Evolutionary conservation across 2,888 invertebrate genomes (phyloP), one percentile per base, ranked within the genome.

Genomic region (Minunthozetes semirufus): DNA sequence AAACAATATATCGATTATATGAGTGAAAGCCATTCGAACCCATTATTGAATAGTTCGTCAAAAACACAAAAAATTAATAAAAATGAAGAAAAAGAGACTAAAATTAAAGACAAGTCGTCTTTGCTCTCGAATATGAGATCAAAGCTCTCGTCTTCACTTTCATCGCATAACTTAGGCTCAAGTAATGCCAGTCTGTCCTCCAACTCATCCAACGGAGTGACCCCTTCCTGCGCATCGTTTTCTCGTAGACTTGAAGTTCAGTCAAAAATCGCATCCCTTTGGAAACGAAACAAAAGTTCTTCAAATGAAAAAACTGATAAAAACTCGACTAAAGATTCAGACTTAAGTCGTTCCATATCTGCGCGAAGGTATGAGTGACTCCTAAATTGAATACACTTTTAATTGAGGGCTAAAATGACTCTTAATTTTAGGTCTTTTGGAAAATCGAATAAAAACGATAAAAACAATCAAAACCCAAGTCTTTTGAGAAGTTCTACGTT

Each of bases 261-360:
- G 46, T 91, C 91, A 82, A 90, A 90, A 82, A 90, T 92, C 73
- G 90, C 91, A 0, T 89, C 87, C 80, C 82, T 92, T 19, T 92
- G 91, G 91, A 91, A 85, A 86, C 11, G 88, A 88, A 76, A 86
- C 85, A 66, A 84, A 87, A 77, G 87, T 68, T 0, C 22, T 15
- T 19, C 42, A 19, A 68, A 1, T 19, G 68, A 68, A 0, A 68
- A 38, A n/a, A 33, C 0, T 11, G 22, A 68, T 9, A 68, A 22
- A 11, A 42, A 22, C 19, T 38, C 38, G 27, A 61, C 61, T 27
- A 61, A 61, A 46, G 22, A 68, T 1, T 42, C 68, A 1, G 68
- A 68, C 46, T 68, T 68, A 22, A 68, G 46, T 19, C 68, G 68
- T 1, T 68, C 68, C 38, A 46, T 68, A 38, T 19, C 17, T 42